Evolutionary conservation across 37 sponge, comb jelly and placozoan species (phyloP), one percentile per base, ranked within the genome.

Genomic region (Lycopodina hypogea): DNA sequence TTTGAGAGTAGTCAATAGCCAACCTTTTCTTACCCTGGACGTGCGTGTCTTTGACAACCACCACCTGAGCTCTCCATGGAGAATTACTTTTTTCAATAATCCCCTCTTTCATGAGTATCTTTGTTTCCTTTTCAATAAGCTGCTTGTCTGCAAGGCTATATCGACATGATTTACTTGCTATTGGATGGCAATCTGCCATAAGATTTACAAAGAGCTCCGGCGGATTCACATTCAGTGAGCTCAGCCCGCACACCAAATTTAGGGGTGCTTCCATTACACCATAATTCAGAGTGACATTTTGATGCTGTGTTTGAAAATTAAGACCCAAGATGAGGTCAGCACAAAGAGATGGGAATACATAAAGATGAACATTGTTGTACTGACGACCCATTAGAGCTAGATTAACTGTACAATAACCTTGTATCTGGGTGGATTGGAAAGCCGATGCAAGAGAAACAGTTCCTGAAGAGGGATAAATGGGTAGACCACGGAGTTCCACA

Each of bases 1-100:
- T 71, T 24, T 71, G 71, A 18, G 71, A 71, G 26, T 71, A 71
- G 50, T 71, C 71, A 35, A 42, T 42, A 71, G 35, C 71, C 50
- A 42, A 35, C 22, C 71, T 71, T 45, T 45, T 45, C 4, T 9
- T 45, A 45, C 48, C n/a, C 9, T 45, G 48, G 48, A 4, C 48
- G 9, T 12, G 9, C 8, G 48, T 45, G 48, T 45, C 48, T 9
- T 45, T 45, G 48, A 45, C 48, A 9, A 45, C 48, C 48, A 45
- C 48, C 48, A 45, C 8, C 48, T 45, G 48, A 45, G 48, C 48
- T 45, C 48, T 45, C 48, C 48, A 45, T 35, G 67, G 67, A 23
- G 71, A 71, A n/a, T 4, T 71, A 35, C 71, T 71, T 2, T 18
- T 36, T 71, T 71, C 71, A 42, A 42, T 71, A 22, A 71, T 42